Evolutionary conservation across 2,797 vertebrate species (phyloP), one percentile per base, ranked within the genome.

Genomic region (Rhodeus uyekii): DNA sequence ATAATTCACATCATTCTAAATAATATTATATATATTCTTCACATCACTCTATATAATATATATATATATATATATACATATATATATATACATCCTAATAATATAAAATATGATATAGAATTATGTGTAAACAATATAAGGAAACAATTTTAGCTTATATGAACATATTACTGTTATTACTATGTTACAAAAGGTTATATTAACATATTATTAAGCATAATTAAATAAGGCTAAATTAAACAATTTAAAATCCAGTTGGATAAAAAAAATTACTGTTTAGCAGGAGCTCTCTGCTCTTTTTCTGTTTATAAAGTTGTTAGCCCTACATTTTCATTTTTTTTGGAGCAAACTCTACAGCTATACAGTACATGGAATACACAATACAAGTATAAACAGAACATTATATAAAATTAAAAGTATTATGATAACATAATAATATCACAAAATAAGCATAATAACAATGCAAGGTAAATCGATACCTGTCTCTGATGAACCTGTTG

Each of bases 391-490:
- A 50, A 19, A 55, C 64, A 27, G 14, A 46, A 39, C n/a, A 55
- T 61, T 0, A 38, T 39, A 5, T 34, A 5, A 8, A 36, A 60
- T 22, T 13, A 1, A 38, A 55, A 42, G 10, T 19, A 42, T 44
- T 36, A 72, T 72, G 5, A 48, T 65, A 7, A 61, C 12, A 60
- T 22, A 65, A 38, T 5, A 24, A 61, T 4, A n/a, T 22, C 9
- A 34, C 5, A 48, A 36, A 61, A n/a, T 3, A 53, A 2, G 32
- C 8, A 55, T 18, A 14, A 67, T 29, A 55, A 24, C 0, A 63
- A 53, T 63, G 7, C 8, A 72, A 50, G 63, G 12, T 34, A 36
- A 77, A 34, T 22, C n/a, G 18, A 16, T 84, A 87, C 86, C 85
- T 82, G 32, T 63, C 9, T 50, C 19, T 16, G 36, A 42, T 36